Percentiles rank a stretch among this genome's conserved stretches.
These are phyloP conservation scores for Alfaro cultratus DNA, from an alignment of 2,797 vertebrate species.

Conservation along the genomic window DNA sequence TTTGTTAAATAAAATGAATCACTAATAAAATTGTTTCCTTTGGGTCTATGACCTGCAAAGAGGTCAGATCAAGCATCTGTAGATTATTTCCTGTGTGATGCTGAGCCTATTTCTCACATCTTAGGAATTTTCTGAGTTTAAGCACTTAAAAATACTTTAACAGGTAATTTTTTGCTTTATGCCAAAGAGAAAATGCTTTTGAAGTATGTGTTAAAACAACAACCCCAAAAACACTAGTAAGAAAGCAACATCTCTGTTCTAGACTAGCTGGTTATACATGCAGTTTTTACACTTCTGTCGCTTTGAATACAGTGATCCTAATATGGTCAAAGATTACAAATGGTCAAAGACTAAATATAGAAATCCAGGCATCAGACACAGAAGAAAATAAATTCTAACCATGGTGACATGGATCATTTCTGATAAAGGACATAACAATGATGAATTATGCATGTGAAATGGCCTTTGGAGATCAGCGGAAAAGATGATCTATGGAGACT, in stretches of 20 bases:
- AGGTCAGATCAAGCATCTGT: background rate
- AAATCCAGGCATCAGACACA: background rate
- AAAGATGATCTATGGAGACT: background rate
- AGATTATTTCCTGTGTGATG: background rate
- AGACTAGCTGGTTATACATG: background rate
- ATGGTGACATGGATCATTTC: background rate
- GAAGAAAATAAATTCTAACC: background rate
- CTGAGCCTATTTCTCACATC: background rate
- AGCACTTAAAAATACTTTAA: background rate
- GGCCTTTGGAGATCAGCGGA: background rate
- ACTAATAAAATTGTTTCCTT: too few species aligned
- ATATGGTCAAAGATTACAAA: background rate
- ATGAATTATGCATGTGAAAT: slow-evolving; percentile 12
- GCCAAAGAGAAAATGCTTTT: background rate
- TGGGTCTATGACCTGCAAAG: background rate
- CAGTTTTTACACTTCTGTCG: background rate
- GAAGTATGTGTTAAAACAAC: background rate
- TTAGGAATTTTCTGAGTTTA: background rate
- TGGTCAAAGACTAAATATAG: background rate
- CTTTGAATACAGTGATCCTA: background rate
- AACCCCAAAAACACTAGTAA: background rate
- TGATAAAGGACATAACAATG: slow-evolving; percentile 13
- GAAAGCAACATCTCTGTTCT: background rate
- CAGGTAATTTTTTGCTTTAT: background rate
- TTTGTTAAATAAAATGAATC: too few species aligned